These are phyloP conservation scores for Moxostoma hubbsi DNA, from an alignment of 2,797 vertebrate genomes.

Conservation along the genomic window DNA sequence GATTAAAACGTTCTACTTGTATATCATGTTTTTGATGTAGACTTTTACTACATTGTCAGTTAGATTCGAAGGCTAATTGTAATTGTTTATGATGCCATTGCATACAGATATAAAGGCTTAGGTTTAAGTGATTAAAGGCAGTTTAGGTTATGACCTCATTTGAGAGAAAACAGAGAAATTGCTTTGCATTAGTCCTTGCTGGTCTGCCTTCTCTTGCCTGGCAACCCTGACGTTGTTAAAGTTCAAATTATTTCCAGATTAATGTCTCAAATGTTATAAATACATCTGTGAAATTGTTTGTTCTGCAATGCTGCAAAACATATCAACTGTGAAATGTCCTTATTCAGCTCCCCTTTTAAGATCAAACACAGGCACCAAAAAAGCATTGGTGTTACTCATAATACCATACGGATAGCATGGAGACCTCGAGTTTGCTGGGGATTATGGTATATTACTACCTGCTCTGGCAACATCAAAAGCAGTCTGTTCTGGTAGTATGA, in stretches of 20 bases:
- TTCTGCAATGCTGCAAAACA: background rate
- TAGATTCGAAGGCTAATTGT: too few relatives aligned
- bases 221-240: background rate
- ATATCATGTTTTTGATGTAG: too few relatives aligned
- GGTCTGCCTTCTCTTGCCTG: background rate
- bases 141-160: constrained; percentile 6
- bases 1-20: too few relatives aligned
- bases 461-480: constrained; percentile 43
- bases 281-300: background rate
- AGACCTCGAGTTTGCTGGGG: constrained; percentile 1
- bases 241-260: constrained; percentile 1
- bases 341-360: background rate
- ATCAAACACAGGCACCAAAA: background rate
- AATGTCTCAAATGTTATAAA: background rate
- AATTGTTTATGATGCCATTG: too few relatives aligned
- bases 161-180: constrained; percentile 1
- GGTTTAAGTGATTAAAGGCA: constrained; percentile 12
- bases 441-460: constrained; percentile 42
- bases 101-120: background rate
- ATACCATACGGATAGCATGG: background rate
- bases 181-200: background rate
- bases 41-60: too few relatives aligned
- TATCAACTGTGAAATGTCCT: background rate
- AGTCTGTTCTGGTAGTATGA: constrained; percentile 20
- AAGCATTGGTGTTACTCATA: background rate